Percentiles rank a stretch among this genome's conserved stretches.
Conservation (phyloP, 2,113 vertebrate species). For the Vidua chalybeata region DNA sequence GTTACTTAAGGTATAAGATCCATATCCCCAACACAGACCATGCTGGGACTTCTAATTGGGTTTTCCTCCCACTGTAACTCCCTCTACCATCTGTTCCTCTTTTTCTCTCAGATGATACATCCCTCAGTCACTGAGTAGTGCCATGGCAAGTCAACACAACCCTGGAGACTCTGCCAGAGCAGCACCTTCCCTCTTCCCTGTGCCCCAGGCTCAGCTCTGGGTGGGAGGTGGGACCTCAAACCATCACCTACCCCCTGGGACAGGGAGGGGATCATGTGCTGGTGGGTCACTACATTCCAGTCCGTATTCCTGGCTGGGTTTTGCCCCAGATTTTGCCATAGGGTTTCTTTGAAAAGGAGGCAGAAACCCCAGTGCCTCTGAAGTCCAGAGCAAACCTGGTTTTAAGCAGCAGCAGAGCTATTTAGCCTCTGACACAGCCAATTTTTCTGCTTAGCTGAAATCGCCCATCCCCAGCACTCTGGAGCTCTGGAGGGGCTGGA, state of each 20-base stretch:
- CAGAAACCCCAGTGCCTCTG: background rate
- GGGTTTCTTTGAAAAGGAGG: background rate
- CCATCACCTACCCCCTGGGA: background rate
- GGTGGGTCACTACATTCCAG: background rate
- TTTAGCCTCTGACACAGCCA: background rate
- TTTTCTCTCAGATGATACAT: slow-evolving; percentile 60
- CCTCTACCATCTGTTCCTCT: slow-evolving; percentile 67
- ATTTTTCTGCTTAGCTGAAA: background rate
- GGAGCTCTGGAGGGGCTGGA: background rate
- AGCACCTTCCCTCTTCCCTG: background rate
- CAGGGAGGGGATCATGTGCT: too few relatives aligned
- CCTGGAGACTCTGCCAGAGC: background rate
- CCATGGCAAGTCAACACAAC: slow-evolving; percentile 6
- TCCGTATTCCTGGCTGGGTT: background rate
- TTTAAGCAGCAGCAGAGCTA: background rate
- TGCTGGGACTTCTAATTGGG: slow-evolving; percentile 70
- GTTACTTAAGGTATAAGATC: slow-evolving; percentile 63
- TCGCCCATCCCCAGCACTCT: accelerated
- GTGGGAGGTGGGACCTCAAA: background rate
- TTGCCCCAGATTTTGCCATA: background rate
- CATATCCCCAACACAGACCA: slow-evolving; percentile 63
- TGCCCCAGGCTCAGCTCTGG: background rate
- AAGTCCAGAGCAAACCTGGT: background rate
- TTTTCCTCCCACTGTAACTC: slow-evolving; percentile 74
- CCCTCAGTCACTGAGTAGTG: slow-evolving; percentile 51